Evolutionary conservation across 2,888 invertebrate species (phyloP), one percentile per base, ranked within the genome.

Genomic region (Melinaea menophilus): DNA sequence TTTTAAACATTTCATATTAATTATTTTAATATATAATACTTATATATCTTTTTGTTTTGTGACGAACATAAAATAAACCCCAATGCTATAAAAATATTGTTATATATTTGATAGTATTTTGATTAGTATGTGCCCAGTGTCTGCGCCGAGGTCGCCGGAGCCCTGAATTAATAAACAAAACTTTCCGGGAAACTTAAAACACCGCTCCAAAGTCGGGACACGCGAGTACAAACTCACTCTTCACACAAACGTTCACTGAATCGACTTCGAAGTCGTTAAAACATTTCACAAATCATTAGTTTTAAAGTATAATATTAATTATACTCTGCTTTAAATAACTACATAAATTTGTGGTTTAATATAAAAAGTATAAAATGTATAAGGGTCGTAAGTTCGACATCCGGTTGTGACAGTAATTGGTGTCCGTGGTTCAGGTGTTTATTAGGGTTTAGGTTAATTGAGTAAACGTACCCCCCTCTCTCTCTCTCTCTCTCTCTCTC

Each of bases 111-210:
- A 22, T 9, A 9, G 9, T 51, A 47, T 58, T 47, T 46, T 7
- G 33, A 5, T 33, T n/a, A 58, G 33, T 41, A 31, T 58, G 11
- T 46, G 12, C 33, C 33, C 33, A 47, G 31, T 58, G 31, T 5
- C 11, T 33, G 4, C 7, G 22, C 5, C 37, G 3, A 59, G 55
- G 64, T 64, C 57, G 51, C 41, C 51, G 12, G 56, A 68, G 61
- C 59, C 64, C 64, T 62, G 63, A 66, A 67, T 62, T 62, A 63
- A 66, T 64, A 68, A 68, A 64, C 66, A 66, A 66, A 68, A 68
- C 68, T 68, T 68, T 64, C 64, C 59, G 56, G 55, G 62, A 68
- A 68, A 59, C 63, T 31, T 51, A 62, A 55, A 47, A 63, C 22
- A 11, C 51, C 31, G 11, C 31, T 31, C 31, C 51, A 51, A 31